Evolutionary conservation across 2,888 invertebrate species (phyloP).

Genomic region (Caenorhabditis sp.): DNA sequence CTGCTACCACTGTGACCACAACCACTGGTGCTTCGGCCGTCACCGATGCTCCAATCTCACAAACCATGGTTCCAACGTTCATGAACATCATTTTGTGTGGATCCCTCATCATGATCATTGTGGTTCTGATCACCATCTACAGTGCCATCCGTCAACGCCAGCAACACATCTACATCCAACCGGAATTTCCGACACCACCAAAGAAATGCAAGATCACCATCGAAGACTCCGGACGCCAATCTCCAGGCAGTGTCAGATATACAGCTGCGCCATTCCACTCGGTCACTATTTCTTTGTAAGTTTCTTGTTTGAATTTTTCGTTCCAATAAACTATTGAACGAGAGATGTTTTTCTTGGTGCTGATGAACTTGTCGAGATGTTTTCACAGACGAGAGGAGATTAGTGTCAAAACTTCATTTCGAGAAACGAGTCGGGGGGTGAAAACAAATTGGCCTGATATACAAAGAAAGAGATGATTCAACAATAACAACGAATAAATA

Average conservation of each 20-base stretch:
- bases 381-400: too few relatives aligned
- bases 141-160: background rate
- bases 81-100: background rate
- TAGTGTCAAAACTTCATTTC: slow-evolving; percentile 25
- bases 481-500: slow-evolving; percentile 61
- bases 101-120: slow-evolving; percentile 15
- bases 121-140: slow-evolving; percentile 3
- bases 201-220: background rate
- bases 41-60: background rate
- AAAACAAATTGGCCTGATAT: slow-evolving; percentile 41
- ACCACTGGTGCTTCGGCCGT: background rate
- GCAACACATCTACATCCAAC: slow-evolving; percentile 20
- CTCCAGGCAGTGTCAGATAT: slow-evolving; percentile 31
- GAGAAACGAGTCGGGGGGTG: slow-evolving; percentile 16
- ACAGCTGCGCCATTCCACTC: slow-evolving; percentile 17
- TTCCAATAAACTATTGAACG: background rate
- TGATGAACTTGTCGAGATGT: too few relatives aligned
- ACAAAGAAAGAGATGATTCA: slow-evolving; percentile 28
- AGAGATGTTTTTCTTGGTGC: too few relatives aligned
- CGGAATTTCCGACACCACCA: background rate
- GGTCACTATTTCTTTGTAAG: slow-evolving; percentile 10
- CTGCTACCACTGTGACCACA: background rate
- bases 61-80: background rate
- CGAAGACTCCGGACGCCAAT: slow-evolving; percentile 11
- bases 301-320: background rate